Conservation (phyloP, 2,113 vertebrate genomes). For the Poicephalus gulielmi region DNA sequence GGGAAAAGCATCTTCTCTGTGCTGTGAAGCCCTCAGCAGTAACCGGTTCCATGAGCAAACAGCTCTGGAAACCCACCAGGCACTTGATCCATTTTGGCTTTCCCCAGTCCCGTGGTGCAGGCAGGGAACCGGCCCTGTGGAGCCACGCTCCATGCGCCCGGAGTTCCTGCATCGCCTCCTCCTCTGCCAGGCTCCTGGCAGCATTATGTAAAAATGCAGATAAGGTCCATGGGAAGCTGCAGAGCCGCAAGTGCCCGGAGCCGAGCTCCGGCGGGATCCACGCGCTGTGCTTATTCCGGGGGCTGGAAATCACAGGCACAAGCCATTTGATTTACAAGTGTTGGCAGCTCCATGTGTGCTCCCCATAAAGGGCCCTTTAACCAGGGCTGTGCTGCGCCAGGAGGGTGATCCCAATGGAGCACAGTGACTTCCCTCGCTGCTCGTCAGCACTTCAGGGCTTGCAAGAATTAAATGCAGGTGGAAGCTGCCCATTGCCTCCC, state of each 20-base stretch:
- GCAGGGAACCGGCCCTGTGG: not conserved
- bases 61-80: not conserved
- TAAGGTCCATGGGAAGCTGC: not conserved
- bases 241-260: not conserved
- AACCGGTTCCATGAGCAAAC: not conserved
- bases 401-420: not conserved
- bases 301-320: not conserved
- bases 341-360: rapidly evolving
- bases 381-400: not conserved
- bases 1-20: not conserved
- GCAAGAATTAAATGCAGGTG: not conserved
- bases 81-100: not conserved
- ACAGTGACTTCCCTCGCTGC: rapidly evolving
- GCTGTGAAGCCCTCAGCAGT: not conserved
- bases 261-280: not conserved
- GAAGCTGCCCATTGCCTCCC: not conserved
- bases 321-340: not conserved
- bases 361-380: not conserved
- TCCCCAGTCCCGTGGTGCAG: not conserved
- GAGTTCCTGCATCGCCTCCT: not conserved
- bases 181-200: not conserved
- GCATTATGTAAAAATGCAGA: constrained; percentile 9
- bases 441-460: not conserved
- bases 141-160: not conserved
- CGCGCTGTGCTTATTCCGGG: not conserved